Base-by-base conservation (phyloP, 2,113 vertebrate genomes). In the Vulpes vulpes region DNA sequence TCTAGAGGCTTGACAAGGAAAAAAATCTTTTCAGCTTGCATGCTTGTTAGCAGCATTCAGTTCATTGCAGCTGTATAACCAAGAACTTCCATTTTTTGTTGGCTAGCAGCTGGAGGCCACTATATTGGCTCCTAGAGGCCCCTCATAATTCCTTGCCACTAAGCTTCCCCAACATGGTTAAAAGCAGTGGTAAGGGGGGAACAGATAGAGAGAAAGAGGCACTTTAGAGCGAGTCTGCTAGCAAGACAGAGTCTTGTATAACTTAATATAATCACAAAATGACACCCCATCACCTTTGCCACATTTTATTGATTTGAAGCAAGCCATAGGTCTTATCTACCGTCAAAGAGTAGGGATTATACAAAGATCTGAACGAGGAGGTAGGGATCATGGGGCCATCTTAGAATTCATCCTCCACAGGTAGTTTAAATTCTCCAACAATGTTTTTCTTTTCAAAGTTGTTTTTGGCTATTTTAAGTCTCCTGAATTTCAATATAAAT, bases 391-490 rank as follows among this genome's bases (percentile, higher is more conserved):
- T 65, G 32, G 32, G 38, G 25, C 49, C 49, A 74, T 49, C 51
- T 86, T 60, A 91, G 57, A 97, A 85, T 67, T 16, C 83, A n/a
- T 59, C 64, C 11, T 65, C 57, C 51, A 81, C 20, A 74, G 27
- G 60, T 71, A 79, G n/a, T 25, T 22, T 81, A 80, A 32, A 11
- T 95, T 59, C 35, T 84, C 30, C 64, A 90, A 59, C 25, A 86
- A 76, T 11, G 35, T 90, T 97, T 80, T 96, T 92, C 22, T 87
- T 81, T 73, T 32, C 67, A 91, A 74, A 51, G 30, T 82, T 87
- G 60, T 87, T 82, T 86, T 80, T 93, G 49, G 32, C 25, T 93
- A 53, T 74, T 90, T 25, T 85, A 90, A 73, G 20, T 60, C n/a
- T 59, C 76, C 89, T 67, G 22, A 30, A 81, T 91, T 91, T 73